Evolutionary conservation across 2,113 vertebrate species (phyloP).

Genomic region (Recurvirostra avosetta): DNA sequence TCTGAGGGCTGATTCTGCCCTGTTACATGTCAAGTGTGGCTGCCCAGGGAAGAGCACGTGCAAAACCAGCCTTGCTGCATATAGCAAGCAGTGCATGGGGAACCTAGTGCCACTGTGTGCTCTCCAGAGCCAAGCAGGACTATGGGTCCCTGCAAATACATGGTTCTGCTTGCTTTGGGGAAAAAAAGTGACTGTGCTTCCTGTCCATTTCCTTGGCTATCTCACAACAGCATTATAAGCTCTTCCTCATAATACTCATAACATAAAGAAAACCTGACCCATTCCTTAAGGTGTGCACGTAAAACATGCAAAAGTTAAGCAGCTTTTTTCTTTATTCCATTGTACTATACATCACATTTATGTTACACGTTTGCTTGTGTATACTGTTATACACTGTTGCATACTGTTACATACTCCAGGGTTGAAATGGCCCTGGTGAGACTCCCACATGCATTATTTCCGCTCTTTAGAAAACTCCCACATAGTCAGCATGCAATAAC

Average conservation of each 20-base stretch:
- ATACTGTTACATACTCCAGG: background rate
- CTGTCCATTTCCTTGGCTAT: background rate
- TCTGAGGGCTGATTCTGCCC: background rate
- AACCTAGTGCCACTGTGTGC: background rate
- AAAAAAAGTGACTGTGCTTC: background rate
- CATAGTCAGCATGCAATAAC: background rate
- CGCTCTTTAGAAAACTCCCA: background rate
- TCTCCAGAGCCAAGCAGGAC: background rate
- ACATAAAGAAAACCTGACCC: background rate
- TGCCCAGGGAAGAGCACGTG: background rate
- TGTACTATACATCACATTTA: background rate
- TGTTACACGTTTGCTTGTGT: background rate
- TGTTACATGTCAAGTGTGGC: rapidly evolving
- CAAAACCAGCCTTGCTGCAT: background rate
- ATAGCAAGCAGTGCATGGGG: background rate
- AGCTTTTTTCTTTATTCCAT: background rate
- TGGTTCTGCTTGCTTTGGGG: background rate
- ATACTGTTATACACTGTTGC: background rate
- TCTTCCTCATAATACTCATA: background rate
- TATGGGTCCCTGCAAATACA: background rate
- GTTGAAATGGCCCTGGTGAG: background rate
- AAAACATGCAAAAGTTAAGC: background rate
- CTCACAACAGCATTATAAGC: background rate
- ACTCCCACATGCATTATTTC: background rate
- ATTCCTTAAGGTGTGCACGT: background rate